Evolutionary conservation across 2,797 vertebrate genomes (phyloP), one percentile per base, ranked within the genome.

Genomic region (Protonibea diacanthus): DNA sequence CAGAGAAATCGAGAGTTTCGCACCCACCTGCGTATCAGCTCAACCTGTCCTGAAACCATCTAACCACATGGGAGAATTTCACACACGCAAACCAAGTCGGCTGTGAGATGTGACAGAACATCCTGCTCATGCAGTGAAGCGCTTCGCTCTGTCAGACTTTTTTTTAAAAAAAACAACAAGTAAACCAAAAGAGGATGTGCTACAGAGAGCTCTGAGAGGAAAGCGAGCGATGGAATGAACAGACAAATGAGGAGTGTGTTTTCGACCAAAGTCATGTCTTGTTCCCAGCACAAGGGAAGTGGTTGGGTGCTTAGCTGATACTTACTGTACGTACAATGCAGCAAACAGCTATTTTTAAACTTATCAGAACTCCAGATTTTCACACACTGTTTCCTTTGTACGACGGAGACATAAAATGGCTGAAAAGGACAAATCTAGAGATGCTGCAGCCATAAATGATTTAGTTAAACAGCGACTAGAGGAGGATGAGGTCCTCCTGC

Each of bases 51-150:
- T 81, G 86, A 90, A 92, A 92, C 89, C 81, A 72, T 72, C 71
- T 79, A 90, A 93, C 92, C 90, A 81, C 92, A 88, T 63, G 76
- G 83, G 78, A 90, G 86, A 86, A 77, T 84, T 77, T 89, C 83
- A 64, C 75, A 83, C 71, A 78, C 42, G 65, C 70, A 87, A 74
- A 86, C 71, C 69, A 49, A 84, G 80, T 61, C 38, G 76, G 42
- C 86, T 77, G 72, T 76, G 85, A 84, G 80, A 82, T 77, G 83
- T 72, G 60, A 86, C 79, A 88, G 88, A 89, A 94, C 91, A 93
- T 92, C 90, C 91, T 92, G 91, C 85, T 77, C 65, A 40, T 83
- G 87, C 84, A 80, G 71, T 1, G 59, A 76, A 71, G 71, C 18
- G 21, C 66, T 78, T 74, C 15, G 27, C 66, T 86, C 74, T 74